Conservation (phyloP, 30 jellyfish, hydroid and myxozoan species). For the Turritopsis dohrnii region DNA sequence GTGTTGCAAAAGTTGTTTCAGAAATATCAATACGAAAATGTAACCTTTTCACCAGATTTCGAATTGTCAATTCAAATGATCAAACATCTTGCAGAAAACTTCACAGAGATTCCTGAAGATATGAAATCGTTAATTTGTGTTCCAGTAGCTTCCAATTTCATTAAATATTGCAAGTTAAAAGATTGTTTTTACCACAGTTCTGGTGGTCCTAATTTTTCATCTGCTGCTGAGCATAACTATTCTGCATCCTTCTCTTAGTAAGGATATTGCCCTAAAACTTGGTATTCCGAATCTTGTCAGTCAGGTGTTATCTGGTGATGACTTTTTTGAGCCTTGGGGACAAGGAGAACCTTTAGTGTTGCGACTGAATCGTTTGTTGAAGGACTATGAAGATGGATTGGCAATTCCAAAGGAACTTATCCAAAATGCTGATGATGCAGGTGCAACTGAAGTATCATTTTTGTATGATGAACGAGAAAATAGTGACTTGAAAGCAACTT, state of each 20-base stretch:
- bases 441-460: conserved; percentile 55
- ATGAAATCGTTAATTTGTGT: not conserved
- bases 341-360: conserved; percentile 62
- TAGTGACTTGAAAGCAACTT: conserved; percentile 6
- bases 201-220: not conserved
- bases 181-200: conserved; percentile 7
- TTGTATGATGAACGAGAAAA: conserved; percentile 60
- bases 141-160: conserved; percentile 1
- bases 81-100: conserved; percentile 16
- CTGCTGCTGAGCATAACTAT: not conserved
- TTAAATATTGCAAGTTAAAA: not conserved
- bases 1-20: conserved; percentile 32
- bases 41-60: not conserved
- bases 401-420: conserved; percentile 71
- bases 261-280: conserved; percentile 35
- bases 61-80: conserved; percentile 17
- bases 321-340: conserved; percentile 65
- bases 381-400: conserved; percentile 75
- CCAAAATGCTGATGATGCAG: conserved; percentile 94
- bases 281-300: conserved; percentile 44
- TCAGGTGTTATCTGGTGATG: conserved; percentile 43
- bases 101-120: not conserved
- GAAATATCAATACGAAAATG: not conserved
- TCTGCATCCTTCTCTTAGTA: conserved; percentile 36
- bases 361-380: conserved; percentile 49